Evolutionary conservation across 2,888 invertebrate genomes (phyloP).

Genomic region (Anodontia alba): DNA sequence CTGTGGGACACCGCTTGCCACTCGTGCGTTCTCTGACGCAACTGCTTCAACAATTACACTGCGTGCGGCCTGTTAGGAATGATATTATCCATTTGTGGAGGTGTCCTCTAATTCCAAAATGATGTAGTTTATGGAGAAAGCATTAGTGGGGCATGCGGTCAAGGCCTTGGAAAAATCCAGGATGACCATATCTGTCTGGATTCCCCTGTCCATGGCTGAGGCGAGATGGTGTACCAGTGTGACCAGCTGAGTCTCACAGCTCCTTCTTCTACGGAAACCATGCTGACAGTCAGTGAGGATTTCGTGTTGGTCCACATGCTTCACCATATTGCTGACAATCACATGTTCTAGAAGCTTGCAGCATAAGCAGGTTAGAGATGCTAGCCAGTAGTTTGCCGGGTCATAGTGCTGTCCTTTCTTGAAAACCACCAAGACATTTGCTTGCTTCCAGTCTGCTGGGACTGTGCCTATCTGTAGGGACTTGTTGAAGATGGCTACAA

Average conservation of each 20-base stretch:
- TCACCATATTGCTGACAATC: not conserved
- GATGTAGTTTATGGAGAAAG: not conserved
- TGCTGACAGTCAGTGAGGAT: too few species aligned
- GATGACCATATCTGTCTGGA: not conserved
- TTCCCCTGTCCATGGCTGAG: not conserved
- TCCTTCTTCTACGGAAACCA: too few species aligned
- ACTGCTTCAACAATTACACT: not conserved
- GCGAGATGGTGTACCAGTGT: not conserved
- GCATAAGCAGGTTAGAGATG: not conserved
- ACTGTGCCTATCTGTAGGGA: too few species aligned
- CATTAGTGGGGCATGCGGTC: not conserved
- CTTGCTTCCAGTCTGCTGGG: slow-evolving; percentile 21
- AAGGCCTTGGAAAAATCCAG: slow-evolving; percentile 7
- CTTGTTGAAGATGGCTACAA: too few species aligned
- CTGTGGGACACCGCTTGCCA: not conserved
- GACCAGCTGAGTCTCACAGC: too few species aligned
- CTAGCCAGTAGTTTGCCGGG: not conserved
- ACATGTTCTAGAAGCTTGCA: not conserved
- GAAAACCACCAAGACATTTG: slow-evolving; percentile 7
- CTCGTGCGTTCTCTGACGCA: not conserved
- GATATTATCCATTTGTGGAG: too few species aligned
- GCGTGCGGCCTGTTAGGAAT: not conserved
- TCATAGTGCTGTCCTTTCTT: slow-evolving; percentile 18
- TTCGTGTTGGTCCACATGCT: not conserved
- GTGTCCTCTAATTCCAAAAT: not conserved